A percentile compares a stretch with the other conserved stretches of the same genome.
Conservation (phyloP, 2,797 vertebrate genomes). For the Trichosurus vulpecula region DNA sequence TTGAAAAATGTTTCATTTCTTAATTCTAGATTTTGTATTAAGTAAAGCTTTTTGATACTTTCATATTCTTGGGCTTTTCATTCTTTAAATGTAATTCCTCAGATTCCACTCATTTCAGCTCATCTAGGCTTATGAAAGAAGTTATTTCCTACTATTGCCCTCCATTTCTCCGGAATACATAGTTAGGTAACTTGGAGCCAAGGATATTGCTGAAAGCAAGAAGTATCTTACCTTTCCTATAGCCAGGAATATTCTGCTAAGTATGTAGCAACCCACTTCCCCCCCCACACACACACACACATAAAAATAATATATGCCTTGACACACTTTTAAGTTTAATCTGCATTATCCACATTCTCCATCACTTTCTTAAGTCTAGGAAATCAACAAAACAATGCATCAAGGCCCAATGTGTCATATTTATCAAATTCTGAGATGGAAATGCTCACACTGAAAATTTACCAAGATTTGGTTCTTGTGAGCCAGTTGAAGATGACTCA, state of each 20-base stretch:
- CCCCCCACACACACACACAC: background rate
- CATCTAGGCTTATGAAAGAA: background rate
- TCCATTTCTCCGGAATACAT: background rate
- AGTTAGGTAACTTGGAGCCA: background rate
- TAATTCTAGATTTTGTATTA: background rate
- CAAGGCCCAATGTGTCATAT: background rate
- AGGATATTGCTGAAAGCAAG: background rate
- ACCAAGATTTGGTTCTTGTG: background rate
- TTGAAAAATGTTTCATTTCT: background rate
- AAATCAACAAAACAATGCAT: background rate
- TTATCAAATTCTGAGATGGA: background rate
- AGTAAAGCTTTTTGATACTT: background rate
- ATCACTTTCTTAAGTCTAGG: background rate
- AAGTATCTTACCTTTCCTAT: background rate
- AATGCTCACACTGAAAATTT: background rate
- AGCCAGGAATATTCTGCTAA: background rate
- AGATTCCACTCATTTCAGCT: background rate
- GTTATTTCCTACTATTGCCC: background rate
- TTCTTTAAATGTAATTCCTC: background rate
- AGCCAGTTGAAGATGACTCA: background rate
- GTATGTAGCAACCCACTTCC: background rate
- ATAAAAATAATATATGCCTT: background rate
- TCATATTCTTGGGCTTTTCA: background rate
- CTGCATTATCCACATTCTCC: background rate
- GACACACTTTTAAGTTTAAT: background rate